A percentile compares a stretch with the other conserved stretches of the same genome.
Evolutionary conservation across 2,113 vertebrate species (phyloP).

Genomic region (Jaculus jaculus): DNA sequence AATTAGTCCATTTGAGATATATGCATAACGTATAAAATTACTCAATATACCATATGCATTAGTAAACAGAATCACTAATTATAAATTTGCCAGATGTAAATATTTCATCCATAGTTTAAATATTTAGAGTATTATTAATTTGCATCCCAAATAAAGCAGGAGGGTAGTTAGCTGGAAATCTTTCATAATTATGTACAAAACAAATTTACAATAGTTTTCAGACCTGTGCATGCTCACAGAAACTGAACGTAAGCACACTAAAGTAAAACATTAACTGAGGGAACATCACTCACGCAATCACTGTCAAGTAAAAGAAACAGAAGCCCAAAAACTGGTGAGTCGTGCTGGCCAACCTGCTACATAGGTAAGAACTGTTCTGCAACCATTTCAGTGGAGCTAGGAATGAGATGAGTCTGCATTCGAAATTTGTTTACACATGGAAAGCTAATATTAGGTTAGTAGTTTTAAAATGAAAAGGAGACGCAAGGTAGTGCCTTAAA

Average conservation of each 20-base stretch:
- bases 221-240: background rate
- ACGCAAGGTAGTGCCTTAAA: background rate
- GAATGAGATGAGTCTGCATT: background rate
- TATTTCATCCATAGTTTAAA: background rate
- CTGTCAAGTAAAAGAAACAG: background rate
- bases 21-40: background rate
- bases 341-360: background rate
- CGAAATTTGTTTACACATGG: background rate
- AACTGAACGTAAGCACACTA: constrained; percentile 3
- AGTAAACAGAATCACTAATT: background rate
- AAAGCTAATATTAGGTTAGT: background rate
- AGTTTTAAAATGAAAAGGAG: constrained; percentile 31
- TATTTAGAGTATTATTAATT: constrained; percentile 1
- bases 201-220: constrained; percentile 1
- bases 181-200: constrained; percentile 30
- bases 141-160: background rate
- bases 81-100: background rate
- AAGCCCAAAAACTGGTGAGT: background rate
- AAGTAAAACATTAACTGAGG: background rate
- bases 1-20: background rate
- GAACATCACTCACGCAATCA: background rate
- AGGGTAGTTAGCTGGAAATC: background rate
- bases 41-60: background rate
- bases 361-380: background rate
- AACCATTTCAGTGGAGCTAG: background rate